Conservation (phyloP, 2,797 vertebrate genomes). For the Cyprinella venusta region DNA sequence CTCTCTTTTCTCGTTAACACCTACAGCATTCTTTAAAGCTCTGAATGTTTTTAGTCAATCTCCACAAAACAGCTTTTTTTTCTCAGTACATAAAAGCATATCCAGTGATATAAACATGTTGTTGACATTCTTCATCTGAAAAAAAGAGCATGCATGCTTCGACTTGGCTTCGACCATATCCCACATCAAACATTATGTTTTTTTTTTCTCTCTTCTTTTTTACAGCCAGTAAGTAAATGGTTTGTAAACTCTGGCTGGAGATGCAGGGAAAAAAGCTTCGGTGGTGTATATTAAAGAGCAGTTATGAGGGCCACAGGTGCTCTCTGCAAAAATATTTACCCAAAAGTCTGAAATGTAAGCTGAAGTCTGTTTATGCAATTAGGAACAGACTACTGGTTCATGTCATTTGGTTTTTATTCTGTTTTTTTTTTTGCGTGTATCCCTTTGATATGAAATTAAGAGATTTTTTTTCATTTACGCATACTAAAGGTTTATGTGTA, state of each 20-base stretch:
- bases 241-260: conserved; percentile 39
- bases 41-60: neutral
- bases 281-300: conserved; percentile 22
- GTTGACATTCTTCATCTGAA: conserved; percentile 23
- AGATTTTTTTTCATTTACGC: neutral
- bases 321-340: conserved; percentile 38
- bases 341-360: conserved; percentile 11
- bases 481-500: neutral
- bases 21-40: neutral
- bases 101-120: conserved; percentile 6
- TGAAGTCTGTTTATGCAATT: conserved; percentile 26
- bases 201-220: conserved; percentile 11
- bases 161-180: conserved; percentile 13
- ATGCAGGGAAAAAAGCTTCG: neutral
- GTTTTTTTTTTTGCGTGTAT: neutral
- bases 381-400: neutral
- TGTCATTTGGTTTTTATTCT: neutral
- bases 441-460: neutral
- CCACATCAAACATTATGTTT: conserved; percentile 39
- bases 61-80: neutral
- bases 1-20: neutral
- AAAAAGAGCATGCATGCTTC: conserved; percentile 1
- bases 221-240: conserved; percentile 41
- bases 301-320: conserved; percentile 41
- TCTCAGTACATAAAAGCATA: conserved; percentile 10